phyloP scores from a whole-genome alignment of 2,113 vertebrate species.

The Noctilio leporinus region DNA sequence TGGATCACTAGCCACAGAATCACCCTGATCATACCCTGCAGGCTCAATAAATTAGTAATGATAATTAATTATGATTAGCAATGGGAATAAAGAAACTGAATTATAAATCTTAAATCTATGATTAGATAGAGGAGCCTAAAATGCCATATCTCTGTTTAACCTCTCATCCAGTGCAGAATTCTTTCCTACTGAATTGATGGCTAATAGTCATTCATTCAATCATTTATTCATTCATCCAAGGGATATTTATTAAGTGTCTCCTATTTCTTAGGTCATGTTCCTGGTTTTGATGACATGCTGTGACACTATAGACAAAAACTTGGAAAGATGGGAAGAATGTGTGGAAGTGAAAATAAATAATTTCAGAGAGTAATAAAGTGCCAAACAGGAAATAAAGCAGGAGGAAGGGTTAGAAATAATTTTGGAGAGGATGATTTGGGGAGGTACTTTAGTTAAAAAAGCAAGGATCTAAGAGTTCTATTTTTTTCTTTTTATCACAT shows the following conservation, averaged over 20 bases:
- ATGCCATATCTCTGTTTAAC: neutral
- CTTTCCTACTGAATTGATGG: fast-evolving
- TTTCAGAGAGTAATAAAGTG: neutral
- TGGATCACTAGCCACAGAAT: neutral
- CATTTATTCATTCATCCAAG: neutral
- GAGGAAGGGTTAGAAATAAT: neutral
- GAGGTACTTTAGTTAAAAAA: neutral
- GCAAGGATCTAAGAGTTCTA: neutral
- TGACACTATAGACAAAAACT: neutral
- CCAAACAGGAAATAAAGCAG: neutral
- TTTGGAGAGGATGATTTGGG: neutral
- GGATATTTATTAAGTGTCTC: neutral
- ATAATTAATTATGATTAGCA: neutral
- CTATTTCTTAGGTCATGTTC: neutral
- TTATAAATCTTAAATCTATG: neutral
- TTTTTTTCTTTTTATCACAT: neutral
- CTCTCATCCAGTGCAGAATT: neutral
- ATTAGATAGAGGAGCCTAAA: neutral
- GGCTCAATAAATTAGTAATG: neutral
- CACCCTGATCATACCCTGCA: neutral
- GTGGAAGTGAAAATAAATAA: neutral
- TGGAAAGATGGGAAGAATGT: neutral
- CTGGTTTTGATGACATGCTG: neutral
- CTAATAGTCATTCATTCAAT: neutral
- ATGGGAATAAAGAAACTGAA: neutral